These are phyloP conservation scores for Brenthis daphne DNA, from an alignment of 2,888 invertebrate species.

Conservation along the genomic window DNA sequence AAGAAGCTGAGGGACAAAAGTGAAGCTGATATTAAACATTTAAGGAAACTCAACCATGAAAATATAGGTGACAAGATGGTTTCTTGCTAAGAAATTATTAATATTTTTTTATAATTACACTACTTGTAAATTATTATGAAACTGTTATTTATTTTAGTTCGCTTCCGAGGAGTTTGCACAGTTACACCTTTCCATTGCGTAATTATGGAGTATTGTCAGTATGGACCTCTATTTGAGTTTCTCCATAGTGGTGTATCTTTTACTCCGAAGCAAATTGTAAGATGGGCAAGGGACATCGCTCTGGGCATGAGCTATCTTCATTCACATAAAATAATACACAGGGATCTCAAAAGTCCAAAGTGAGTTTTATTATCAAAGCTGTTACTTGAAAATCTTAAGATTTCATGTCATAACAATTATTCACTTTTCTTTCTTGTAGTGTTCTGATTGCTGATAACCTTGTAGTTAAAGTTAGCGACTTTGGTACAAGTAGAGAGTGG, in stretches of 20 bases:
- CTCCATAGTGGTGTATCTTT: conserved; percentile 92
- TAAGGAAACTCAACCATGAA: conserved; percentile 96
- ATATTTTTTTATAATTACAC: neutral
- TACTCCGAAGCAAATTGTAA: conserved; percentile 91
- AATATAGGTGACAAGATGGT: conserved; percentile 84
- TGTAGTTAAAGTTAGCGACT: conserved; percentile 97
- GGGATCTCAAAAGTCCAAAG: conserved; percentile 99
- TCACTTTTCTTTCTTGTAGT: conserved; percentile 68
- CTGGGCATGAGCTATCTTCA: conserved; percentile 98
- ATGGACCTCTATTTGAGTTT: conserved; percentile 96
- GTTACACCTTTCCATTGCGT: conserved; percentile 96
- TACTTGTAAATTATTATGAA: neutral
- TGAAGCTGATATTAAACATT: conserved; percentile 96
- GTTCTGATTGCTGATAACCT: conserved; percentile 91
- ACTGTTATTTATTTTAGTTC: conserved; percentile 50
- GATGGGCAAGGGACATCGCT: conserved; percentile 98
- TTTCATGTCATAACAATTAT: neutral
- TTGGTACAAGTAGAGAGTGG: conserved; percentile 97
- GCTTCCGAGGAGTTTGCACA: conserved; percentile 95
- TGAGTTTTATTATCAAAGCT: conserved; percentile 77
- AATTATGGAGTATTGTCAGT: conserved; percentile 99
- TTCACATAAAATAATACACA: conserved; percentile 97
- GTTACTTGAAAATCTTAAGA: neutral
- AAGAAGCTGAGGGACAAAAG: conserved; percentile 96
- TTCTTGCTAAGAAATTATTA: conserved; percentile 23